phyloP scores from a whole-genome alignment of 2,797 vertebrate species.

The Myotis myotis region DNA sequence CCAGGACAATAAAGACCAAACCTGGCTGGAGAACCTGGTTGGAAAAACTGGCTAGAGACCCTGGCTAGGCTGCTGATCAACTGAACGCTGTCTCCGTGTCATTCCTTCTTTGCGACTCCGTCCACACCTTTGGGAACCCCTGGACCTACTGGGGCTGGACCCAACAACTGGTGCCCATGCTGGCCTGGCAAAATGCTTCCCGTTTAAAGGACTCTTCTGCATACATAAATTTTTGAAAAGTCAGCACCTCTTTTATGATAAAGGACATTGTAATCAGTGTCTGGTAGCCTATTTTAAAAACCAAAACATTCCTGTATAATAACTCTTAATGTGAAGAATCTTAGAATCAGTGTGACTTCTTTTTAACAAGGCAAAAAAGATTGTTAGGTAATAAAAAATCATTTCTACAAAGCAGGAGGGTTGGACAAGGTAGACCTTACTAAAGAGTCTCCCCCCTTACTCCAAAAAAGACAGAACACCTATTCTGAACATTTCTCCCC shows the following conservation, averaged over 20 bases:
- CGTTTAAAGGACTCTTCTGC: neutral
- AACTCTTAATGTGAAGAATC: neutral
- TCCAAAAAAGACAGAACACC: neutral
- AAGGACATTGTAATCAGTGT: neutral
- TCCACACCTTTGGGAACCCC: too few relatives aligned
- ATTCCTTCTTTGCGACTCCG: too few relatives aligned
- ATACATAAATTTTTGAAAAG: neutral
- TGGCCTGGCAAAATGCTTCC: neutral
- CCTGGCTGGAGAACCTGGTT: too few relatives aligned
- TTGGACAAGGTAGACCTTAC: neutral
- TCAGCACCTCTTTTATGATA: neutral
- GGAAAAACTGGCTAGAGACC: too few relatives aligned
- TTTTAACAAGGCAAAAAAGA: conserved; percentile 1
- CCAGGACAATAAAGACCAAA: too few relatives aligned
- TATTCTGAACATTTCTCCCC: neutral
- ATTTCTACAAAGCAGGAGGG: neutral
- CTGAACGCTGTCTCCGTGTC: too few relatives aligned
- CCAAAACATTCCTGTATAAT: neutral
- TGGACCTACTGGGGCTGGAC: too few relatives aligned
- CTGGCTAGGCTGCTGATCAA: too few relatives aligned
- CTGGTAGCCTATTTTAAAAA: neutral
- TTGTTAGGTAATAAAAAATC: neutral
- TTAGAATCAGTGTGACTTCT: neutral
- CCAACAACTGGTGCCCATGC: too few relatives aligned
- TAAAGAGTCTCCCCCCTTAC: neutral